These are phyloP conservation scores for Artibeus lituratus DNA, from an alignment of 2,797 vertebrate genomes.

Conservation along the genomic window DNA sequence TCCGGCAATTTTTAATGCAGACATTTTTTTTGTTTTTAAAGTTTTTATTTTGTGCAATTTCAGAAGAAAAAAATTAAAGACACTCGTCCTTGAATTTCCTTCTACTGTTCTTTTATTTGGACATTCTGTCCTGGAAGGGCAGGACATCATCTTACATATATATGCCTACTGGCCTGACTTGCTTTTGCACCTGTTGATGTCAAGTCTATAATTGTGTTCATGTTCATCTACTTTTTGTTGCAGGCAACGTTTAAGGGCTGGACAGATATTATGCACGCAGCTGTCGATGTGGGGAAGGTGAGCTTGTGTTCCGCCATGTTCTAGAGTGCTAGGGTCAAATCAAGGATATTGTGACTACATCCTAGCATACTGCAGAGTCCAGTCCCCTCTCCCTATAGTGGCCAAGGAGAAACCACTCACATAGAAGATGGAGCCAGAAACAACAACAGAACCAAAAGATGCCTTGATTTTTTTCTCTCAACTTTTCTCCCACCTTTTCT, in stretches of 20 bases:
- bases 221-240: slow-evolving; percentile 51
- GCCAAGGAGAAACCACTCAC: not conserved
- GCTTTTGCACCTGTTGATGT: not conserved
- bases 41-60: not conserved
- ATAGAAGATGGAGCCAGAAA: not conserved
- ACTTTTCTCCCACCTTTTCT: not conserved
- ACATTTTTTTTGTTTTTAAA: not conserved
- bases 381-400: not conserved
- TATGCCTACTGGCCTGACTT: not conserved
- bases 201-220: not conserved
- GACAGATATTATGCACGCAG: slow-evolving; percentile 83
- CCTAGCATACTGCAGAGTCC: not conserved
- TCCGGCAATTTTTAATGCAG: not conserved
- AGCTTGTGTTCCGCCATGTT: not conserved
- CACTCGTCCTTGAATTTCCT: not conserved
- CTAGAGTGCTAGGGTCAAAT: not conserved
- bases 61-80: not conserved
- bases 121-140: not conserved
- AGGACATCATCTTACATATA: not conserved
- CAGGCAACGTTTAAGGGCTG: slow-evolving; percentile 86
- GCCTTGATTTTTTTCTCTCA: not conserved
- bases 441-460: not conserved
- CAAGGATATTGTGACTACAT: not conserved
- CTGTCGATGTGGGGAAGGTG: slow-evolving; percentile 80
- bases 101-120: not conserved